These are phyloP conservation scores for Halichondria panicea DNA, from an alignment of 37 sponge, comb jelly and placozoan species.

Conservation along the genomic window DNA sequence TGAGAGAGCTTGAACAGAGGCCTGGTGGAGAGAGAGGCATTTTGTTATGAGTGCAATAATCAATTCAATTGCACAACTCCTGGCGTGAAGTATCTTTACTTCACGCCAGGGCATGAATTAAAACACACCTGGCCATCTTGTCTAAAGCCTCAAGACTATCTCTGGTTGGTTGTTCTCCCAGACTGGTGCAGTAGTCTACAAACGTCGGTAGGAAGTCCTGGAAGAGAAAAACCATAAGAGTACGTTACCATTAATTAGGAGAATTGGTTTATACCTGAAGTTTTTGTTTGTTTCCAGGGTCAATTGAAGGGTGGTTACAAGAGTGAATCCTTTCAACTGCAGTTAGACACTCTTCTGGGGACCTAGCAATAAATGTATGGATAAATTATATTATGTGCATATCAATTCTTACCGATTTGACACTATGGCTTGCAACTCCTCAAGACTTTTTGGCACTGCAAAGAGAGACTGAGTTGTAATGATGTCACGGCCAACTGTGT, in stretches of 20 bases:
- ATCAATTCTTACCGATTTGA: slow-evolving; percentile 31
- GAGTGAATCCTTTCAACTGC: slow-evolving; percentile 62
- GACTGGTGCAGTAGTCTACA: slow-evolving; percentile 23
- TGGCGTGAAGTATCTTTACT: too few species aligned
- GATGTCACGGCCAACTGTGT: not conserved
- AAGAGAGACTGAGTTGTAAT: not conserved
- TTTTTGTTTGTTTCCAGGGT: slow-evolving; percentile 54
- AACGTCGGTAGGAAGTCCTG: slow-evolving; percentile 37
- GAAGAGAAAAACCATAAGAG: not conserved
- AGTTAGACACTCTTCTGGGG: slow-evolving; percentile 61
- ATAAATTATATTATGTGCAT: too few species aligned
- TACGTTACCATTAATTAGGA: too few species aligned
- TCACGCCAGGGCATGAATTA: too few species aligned
- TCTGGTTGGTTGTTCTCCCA: not conserved
- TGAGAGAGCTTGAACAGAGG: slow-evolving; percentile 44
- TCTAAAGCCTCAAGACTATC: slow-evolving; percentile 7
- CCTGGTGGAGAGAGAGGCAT: slow-evolving; percentile 3
- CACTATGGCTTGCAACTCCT: slow-evolving; percentile 25
- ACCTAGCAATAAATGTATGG: slow-evolving; percentile 22
- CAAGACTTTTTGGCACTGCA: slow-evolving; percentile 53
- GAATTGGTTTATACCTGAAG: slow-evolving; percentile 52
- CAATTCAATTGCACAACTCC: too few species aligned
- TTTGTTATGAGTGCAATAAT: too few species aligned
- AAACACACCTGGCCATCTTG: slow-evolving; percentile 37
- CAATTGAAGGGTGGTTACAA: slow-evolving; percentile 63